Percentiles rank a stretch among this genome's conserved stretches.
These are phyloP conservation scores for Drusus annulatus DNA, from an alignment of 1,140 invertebrate species.

Conservation along the genomic window DNA sequence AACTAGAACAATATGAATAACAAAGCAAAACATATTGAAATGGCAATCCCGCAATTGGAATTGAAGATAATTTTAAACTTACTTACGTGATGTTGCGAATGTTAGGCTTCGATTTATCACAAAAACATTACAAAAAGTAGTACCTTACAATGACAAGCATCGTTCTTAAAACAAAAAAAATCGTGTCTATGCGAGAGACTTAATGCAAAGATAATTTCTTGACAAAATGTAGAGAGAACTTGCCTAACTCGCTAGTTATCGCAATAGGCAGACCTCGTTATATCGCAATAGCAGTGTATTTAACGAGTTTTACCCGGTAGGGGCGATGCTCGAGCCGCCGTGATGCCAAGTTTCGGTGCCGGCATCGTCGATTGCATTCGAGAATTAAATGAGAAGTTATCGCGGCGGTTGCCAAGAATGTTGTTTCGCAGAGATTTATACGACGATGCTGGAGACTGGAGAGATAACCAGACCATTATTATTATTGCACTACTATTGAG, in stretches of 20 bases:
- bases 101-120: too few relatives aligned
- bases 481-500: too few relatives aligned
- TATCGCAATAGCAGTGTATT: conserved; percentile 38
- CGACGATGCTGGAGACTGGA: neutral
- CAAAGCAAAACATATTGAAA: too few relatives aligned
- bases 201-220: neutral
- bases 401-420: conserved; percentile 38
- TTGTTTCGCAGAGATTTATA: conserved; percentile 5
- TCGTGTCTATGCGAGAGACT: too few relatives aligned
- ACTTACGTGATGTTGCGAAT: too few relatives aligned
- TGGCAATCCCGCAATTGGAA: too few relatives aligned
- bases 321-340: conserved; percentile 30
- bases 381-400: conserved; percentile 43
- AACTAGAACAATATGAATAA: too few relatives aligned
- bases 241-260: neutral
- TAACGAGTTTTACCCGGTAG: conserved; percentile 35
- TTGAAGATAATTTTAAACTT: too few relatives aligned
- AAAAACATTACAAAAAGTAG: too few relatives aligned
- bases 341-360: conserved; percentile 40
- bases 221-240: conserved; percentile 2
- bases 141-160: too few relatives aligned
- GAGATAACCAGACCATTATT: too few relatives aligned
- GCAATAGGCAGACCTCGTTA: conserved; percentile 31
- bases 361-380: conserved; percentile 38
- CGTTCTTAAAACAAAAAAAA: too few relatives aligned